Evolutionary conservation across 2,113 vertebrate genomes (phyloP).

Genomic region (Polyodon spathula): DNA sequence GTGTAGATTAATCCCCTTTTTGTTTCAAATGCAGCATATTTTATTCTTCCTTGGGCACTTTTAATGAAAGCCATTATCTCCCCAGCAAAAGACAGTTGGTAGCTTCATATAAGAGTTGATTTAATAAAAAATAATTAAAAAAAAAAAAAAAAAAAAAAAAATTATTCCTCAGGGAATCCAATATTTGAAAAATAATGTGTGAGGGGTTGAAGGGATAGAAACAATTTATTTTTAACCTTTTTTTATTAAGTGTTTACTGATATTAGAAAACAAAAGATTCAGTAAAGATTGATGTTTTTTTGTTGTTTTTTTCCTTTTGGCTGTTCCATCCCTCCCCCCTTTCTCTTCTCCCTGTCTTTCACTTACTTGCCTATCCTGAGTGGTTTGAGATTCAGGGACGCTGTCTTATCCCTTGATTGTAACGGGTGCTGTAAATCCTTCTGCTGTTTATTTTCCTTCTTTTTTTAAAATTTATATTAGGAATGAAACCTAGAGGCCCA

Average conservation of each 20-base stretch:
- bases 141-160: too few relatives aligned
- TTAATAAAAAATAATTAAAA: too few relatives aligned
- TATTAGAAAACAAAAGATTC: neutral
- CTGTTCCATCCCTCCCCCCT: constrained; percentile 14
- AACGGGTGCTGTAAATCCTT: constrained; percentile 56
- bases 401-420: constrained; percentile 36
- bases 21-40: neutral
- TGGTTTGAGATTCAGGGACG: neutral
- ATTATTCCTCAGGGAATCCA: too few relatives aligned
- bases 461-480: constrained; percentile 80
- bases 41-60: neutral
- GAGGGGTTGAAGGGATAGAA: too few relatives aligned
- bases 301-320: constrained; percentile 10
- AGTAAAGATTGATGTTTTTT: neutral
- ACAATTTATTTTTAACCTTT: too few relatives aligned
- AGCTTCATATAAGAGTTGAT: too few relatives aligned
- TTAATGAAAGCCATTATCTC: neutral
- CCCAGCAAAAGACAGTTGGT: too few relatives aligned
- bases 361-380: constrained; percentile 15
- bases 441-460: constrained; percentile 74
- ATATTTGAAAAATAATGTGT: too few relatives aligned
- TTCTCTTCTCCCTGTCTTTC: constrained; percentile 21
- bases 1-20: neutral
- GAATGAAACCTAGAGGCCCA: constrained; percentile 83
- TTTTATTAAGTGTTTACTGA: too few relatives aligned